Conservation (phyloP, 1,140 invertebrate species). For the Drosophila bifasciata region DNA sequence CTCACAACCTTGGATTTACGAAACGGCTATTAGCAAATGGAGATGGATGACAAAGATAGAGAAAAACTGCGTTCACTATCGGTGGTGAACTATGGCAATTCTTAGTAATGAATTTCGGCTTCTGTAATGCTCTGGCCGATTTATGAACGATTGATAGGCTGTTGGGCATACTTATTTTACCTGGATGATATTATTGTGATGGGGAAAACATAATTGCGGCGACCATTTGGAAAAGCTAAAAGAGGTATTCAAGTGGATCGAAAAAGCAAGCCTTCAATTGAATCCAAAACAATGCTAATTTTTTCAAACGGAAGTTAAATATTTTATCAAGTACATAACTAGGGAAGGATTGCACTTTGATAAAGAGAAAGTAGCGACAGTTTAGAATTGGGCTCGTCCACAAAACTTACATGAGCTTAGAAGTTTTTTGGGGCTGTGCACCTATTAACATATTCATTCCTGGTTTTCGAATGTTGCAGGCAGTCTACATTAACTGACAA, state of each 20-base stretch:
- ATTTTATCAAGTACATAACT: neutral
- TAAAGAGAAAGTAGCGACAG: neutral
- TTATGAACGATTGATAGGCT: too few species aligned
- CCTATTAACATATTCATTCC: neutral
- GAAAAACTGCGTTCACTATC: too few species aligned
- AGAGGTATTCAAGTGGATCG: too few species aligned
- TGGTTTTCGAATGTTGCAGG: neutral
- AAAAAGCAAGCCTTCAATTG: too few species aligned
- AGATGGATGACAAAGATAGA: too few species aligned
- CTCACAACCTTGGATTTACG: too few species aligned
- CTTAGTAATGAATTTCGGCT: neutral
- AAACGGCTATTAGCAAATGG: too few species aligned
- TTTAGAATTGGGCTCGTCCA: neutral
- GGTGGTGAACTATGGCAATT: neutral
- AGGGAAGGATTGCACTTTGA: neutral
- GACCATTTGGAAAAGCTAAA: too few species aligned
- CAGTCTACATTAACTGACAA: neutral
- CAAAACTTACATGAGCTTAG: slow-evolving; percentile 1
- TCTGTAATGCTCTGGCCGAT: too few species aligned
- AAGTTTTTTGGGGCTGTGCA: neutral
- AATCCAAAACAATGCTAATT: slow-evolving; percentile 61
- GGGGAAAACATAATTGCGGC: too few species aligned
- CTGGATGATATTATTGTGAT: too few species aligned
- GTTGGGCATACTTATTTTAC: too few species aligned
- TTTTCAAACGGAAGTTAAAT: slow-evolving; percentile 87